Evolutionary conservation across 2,113 vertebrate genomes (phyloP), one percentile per base, ranked within the genome.

Genomic region (Brachypteracias leptosomus): DNA sequence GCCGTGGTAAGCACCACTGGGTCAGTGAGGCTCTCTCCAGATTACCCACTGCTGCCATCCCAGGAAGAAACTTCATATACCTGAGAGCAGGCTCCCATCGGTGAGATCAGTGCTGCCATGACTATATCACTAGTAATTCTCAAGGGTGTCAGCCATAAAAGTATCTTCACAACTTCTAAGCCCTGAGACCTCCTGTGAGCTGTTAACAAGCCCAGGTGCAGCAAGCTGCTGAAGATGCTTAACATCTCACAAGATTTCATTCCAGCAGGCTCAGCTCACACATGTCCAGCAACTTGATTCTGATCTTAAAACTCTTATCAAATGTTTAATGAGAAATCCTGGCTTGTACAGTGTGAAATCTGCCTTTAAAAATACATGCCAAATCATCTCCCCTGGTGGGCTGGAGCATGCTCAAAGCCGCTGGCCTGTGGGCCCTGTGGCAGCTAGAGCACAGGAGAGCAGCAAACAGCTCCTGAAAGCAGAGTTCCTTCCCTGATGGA

Each of bases 351-450:
- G n/a, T 38, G 33, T 62, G 74, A 88, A 91, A 91, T 36, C 67
- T 90, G 33, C 46, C 51, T 92, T 73, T 72, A 47, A 68, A 72
- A 74, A 38, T 11, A 16, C 0, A 1, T 51, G 40, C 44, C 33
- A 75, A 66, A 72, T 74, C 20, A 40, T 25, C 18, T 84, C 8
- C 17, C 11, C 7, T 3, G 20, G 7, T 51, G 33, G 5, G 16
- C 58, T 76, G 67, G 19, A 73, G 33, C 24, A 76, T 2, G 0
- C 42, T 58, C 14, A 3, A 38, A 47, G 61, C 6, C 1, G 0
- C 58, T 61, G 79, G 21, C 26, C 28, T 33, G 11, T 1, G 1
- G 63, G 7, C 16, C 11, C 36, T 65, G 33, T 1, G 4, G 47
- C 47, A 72, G 26, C 65, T 52, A 36, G 29, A 79, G 49, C 24